A percentile compares a stretch with the other conserved stretches of the same genome.
Evolutionary conservation across 2,888 invertebrate species (phyloP).

Genomic region (Julus scanicus): DNA sequence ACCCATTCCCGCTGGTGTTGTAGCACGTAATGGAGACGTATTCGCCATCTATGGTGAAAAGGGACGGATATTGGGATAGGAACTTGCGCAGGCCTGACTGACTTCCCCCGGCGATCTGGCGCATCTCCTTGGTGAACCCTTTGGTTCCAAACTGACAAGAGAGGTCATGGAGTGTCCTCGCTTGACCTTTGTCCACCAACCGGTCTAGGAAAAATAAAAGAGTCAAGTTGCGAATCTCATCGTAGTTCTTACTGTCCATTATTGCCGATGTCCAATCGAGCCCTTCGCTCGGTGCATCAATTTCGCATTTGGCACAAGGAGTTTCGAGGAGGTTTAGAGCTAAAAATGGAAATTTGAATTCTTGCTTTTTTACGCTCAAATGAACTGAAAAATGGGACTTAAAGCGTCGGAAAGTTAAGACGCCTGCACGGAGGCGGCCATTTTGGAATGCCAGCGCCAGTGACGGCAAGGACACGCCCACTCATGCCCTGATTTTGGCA

Average conservation of each 20-base stretch:
- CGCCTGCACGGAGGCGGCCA: constrained; percentile 50
- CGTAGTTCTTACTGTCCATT: constrained; percentile 95
- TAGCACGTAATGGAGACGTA: constrained; percentile 64
- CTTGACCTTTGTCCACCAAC: constrained; percentile 95
- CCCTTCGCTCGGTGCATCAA: constrained; percentile 45
- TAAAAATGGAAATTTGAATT: constrained; percentile 49
- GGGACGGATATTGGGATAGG: constrained; percentile 93
- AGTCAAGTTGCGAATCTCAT: constrained; percentile 93
- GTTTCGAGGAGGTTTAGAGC: constrained; percentile 36
- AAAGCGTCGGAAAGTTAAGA: constrained; percentile 29
- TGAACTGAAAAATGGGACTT: constrained; percentile 20
- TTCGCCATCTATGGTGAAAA: constrained; percentile 95
- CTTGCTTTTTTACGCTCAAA: constrained; percentile 31
- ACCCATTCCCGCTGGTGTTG: constrained; percentile 60
- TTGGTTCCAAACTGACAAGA: constrained; percentile 99
- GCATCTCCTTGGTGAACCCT: constrained; percentile 89
- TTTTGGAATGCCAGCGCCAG: constrained; percentile 48
- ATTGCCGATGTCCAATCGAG: constrained; percentile 49
- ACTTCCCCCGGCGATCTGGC: constrained; percentile 78
- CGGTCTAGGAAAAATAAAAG: constrained; percentile 94
- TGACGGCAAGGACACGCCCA: background rate
- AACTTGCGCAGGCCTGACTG: constrained; percentile 98
- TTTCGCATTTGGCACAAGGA: constrained; percentile 43
- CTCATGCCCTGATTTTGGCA: constrained; percentile 13
- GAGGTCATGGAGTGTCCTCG: constrained; percentile 95